Conservation (phyloP, 2,797 vertebrate species). For the Danio tinwini region DNA sequence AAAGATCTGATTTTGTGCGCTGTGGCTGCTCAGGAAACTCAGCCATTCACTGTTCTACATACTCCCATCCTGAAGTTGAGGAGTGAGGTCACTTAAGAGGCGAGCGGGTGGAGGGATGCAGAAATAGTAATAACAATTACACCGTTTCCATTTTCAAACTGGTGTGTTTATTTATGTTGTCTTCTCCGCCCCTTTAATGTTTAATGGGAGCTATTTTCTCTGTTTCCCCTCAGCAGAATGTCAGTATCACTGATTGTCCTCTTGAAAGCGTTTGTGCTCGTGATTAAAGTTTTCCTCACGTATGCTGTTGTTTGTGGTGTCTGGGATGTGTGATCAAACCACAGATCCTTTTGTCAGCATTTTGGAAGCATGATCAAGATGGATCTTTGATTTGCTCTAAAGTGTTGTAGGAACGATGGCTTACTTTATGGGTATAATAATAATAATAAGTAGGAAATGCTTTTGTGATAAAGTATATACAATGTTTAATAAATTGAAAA, state of each 20-base stretch:
- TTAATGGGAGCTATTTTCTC: conserved; percentile 68
- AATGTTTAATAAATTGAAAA: too few species aligned
- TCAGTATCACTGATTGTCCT: conserved; percentile 66
- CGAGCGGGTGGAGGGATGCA: conserved; percentile 65
- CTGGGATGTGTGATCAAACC: conserved; percentile 68
- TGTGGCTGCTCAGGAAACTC: conserved; percentile 78
- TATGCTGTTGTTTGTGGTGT: conserved; percentile 71
- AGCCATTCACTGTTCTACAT: conserved; percentile 79
- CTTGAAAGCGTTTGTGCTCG: conserved; percentile 76
- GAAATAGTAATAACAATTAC: conserved; percentile 80
- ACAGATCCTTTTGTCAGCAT: background rate
- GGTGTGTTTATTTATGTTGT: conserved; percentile 72
- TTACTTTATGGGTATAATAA: background rate
- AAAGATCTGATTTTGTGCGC: conserved; percentile 80
- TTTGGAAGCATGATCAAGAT: background rate
- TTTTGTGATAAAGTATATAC: too few species aligned
- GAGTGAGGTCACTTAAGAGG: conserved; percentile 71
- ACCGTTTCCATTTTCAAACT: conserved; percentile 73
- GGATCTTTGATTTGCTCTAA: background rate
- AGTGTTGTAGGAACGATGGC: background rate
- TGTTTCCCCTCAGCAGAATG: conserved; percentile 65
- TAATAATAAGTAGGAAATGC: too few species aligned
- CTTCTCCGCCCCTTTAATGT: conserved; percentile 77
- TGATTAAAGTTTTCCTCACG: conserved; percentile 72
- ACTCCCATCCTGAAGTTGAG: conserved; percentile 85